phyloP scores from a whole-genome alignment of 1,140 invertebrate species.

The Plodia interpunctella region DNA sequence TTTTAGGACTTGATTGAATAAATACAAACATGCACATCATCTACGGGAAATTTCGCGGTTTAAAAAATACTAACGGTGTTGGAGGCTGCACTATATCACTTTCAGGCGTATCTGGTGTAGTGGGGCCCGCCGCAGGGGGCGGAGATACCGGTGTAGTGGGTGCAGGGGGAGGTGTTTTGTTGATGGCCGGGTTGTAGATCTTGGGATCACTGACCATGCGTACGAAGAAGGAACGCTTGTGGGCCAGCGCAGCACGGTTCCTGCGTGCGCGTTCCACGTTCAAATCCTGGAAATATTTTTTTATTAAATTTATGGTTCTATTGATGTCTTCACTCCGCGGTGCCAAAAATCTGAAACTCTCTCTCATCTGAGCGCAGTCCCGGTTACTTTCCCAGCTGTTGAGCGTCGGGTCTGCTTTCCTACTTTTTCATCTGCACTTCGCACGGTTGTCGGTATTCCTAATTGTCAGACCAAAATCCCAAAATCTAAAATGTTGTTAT shows the following conservation, averaged over 20 bases:
- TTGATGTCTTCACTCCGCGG: too few relatives aligned
- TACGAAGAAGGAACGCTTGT: constrained; percentile 96
- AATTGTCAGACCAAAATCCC: too few relatives aligned
- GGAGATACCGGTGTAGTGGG: constrained; percentile 83
- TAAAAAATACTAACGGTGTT: constrained; percentile 47
- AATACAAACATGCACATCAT: too few relatives aligned
- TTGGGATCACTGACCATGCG: constrained; percentile 98
- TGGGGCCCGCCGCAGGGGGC: constrained; percentile 52
- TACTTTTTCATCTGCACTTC: too few relatives aligned
- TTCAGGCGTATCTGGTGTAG: constrained; percentile 64
- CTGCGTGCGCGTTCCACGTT: constrained; percentile 63
- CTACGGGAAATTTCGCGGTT: too few relatives aligned
- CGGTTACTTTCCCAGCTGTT: too few relatives aligned
- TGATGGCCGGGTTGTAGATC: constrained; percentile 94
- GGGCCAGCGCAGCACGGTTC: constrained; percentile 83
- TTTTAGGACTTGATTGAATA: too few relatives aligned
- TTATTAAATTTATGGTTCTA: neutral
- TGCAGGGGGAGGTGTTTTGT: constrained; percentile 81
- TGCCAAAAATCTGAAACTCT: too few relatives aligned
- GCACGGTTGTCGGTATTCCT: too few relatives aligned
- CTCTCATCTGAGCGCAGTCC: too few relatives aligned
- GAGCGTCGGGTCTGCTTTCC: too few relatives aligned
- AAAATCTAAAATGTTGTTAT: too few relatives aligned
- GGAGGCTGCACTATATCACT: constrained; percentile 39
- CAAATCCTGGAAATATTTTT: constrained; percentile 39